Conservation (phyloP, 2,113 vertebrate genomes). For the Hemiscyllium ocellatum region DNA sequence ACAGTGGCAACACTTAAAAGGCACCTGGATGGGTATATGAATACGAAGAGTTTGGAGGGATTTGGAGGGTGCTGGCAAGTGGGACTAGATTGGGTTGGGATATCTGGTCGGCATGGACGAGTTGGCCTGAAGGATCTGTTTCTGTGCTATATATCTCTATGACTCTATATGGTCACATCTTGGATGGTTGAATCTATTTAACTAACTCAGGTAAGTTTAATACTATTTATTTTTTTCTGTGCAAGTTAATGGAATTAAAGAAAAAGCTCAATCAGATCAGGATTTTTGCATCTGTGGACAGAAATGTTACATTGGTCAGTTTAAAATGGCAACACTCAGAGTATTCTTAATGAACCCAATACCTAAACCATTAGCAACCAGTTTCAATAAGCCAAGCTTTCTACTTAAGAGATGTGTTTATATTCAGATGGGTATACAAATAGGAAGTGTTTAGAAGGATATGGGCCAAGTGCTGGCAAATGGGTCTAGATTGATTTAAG, state of each 20-base stretch:
- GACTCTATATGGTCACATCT: slow-evolving; percentile 3
- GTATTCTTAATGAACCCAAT: not conserved
- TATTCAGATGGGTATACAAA: not conserved
- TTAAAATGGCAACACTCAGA: not conserved
- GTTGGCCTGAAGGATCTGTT: no score
- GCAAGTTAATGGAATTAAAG: not conserved
- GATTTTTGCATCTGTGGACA: not conserved
- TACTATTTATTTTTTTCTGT: not conserved
- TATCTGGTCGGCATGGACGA: no score
- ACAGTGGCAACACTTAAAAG: no score
- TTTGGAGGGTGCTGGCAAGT: no score
- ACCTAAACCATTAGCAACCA: not conserved
- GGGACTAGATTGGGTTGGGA: no score
- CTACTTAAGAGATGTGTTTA: not conserved
- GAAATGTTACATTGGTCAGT: not conserved
- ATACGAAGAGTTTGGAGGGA: no score
- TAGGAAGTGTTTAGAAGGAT: no score
- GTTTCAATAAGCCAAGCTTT: not conserved
- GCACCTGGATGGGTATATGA: no score
- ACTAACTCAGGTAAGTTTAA: not conserved
- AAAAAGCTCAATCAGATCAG: not conserved
- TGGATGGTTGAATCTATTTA: not conserved
- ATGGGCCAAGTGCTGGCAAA: no score
- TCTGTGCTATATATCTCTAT: no score
- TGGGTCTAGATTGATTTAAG: no score